Evolutionary conservation across 2,888 invertebrate genomes (phyloP), one percentile per base, ranked within the genome.

Genomic region (Hemicrepidius hirtus): DNA sequence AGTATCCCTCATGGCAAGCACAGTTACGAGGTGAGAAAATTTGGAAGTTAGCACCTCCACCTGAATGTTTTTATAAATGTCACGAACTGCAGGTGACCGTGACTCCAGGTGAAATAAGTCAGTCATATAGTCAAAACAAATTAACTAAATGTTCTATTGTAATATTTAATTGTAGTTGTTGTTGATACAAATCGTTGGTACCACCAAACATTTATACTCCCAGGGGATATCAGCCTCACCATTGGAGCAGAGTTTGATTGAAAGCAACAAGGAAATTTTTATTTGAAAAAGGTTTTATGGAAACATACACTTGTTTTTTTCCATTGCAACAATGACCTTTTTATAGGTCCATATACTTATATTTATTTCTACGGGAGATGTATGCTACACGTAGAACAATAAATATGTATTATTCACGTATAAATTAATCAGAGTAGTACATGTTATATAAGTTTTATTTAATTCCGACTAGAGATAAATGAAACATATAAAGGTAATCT

Each of bases 111-210:
- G 97, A 98, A 85, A 97, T 97, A 82, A 93, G 98, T 98, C 85
- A 91, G 93, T 85, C n/a, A 7, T 13, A 28, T 16, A 37, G n/a
- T 16, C 41, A 16, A 53, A 53, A 53, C 53, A 53, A 7, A 7
- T 3, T 24, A 41, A 13, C 1, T 20, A 32, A 5, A 24, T 24
- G 50, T 1, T 50, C 35, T 6, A 53, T 7, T 37, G 16, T 32
- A 18, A 40, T 40, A n/a, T 69, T 55, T 50, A 12, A 49, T 71
- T 73, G 3, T 89, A 97, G 97, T 98, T 89, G 94, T 97, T 57
- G 88, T 98, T 81, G 96, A 98, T 85, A 98, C 98, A 0, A 98
- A 98, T 85, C 92, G 93, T 68, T 98, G 98, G 98, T 98, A 96
- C 85, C 98, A 98, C 88, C 92, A 94, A 84, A 98, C 98, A 0